Percentiles rank a stretch among this genome's conserved stretches.
phyloP scores from a whole-genome alignment of 2,888 invertebrate genomes.

The Archaeoteleia sp. region DNA sequence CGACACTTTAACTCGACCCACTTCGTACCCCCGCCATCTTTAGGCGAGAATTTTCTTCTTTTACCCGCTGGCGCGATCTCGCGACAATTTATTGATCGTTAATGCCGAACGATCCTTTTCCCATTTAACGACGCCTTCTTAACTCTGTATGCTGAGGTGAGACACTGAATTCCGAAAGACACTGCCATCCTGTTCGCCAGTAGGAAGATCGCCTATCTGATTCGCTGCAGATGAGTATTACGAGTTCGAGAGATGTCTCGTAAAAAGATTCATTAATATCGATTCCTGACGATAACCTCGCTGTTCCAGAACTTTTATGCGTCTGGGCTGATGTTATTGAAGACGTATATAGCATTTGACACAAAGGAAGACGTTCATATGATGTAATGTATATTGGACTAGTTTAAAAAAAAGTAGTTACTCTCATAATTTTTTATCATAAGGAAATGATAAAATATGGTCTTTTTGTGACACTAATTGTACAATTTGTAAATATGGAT shows the following conservation, averaged over 20 bases:
- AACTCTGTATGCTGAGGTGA: conserved; percentile 31
- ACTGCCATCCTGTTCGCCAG: conserved; percentile 27
- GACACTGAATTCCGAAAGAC: conserved; percentile 45
- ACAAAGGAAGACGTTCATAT: not conserved
- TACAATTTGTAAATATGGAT: no score
- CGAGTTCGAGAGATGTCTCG: conserved; percentile 23
- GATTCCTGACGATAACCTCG: conserved; percentile 17
- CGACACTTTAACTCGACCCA: conserved; percentile 62
- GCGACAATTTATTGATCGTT: conserved; percentile 60
- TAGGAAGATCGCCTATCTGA: conserved; percentile 52
- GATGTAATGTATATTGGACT: no score
- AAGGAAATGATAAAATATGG: no score
- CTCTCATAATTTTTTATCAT: no score
- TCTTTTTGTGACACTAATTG: no score
- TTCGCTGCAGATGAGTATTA: conserved; percentile 30
- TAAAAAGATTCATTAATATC: conserved; percentile 29
- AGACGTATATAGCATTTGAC: conserved; percentile 3
- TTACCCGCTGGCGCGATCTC: conserved; percentile 55
- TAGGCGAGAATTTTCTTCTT: conserved; percentile 49
- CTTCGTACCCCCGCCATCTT: conserved; percentile 28
- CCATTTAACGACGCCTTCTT: conserved; percentile 47
- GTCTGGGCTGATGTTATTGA: conserved; percentile 13
- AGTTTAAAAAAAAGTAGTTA: no score
- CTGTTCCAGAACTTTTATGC: conserved; percentile 9
- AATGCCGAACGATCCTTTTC: conserved; percentile 56